These are phyloP conservation scores for Xerus inauris DNA, from an alignment of 2,113 vertebrate species.

Conservation along the genomic window DNA sequence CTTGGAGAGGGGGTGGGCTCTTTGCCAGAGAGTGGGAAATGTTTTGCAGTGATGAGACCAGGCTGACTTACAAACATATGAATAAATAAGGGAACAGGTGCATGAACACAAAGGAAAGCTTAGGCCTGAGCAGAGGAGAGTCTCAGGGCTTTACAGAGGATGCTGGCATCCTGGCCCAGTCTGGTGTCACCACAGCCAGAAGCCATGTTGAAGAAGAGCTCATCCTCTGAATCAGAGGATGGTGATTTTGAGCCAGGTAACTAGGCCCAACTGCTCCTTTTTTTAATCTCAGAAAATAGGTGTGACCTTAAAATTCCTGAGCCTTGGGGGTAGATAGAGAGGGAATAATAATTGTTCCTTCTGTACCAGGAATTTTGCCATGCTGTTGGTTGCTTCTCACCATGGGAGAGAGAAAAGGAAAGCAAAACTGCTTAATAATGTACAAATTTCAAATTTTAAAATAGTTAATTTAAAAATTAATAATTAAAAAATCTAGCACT, in stretches of 20 bases:
- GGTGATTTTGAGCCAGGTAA: not conserved
- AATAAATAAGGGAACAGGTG: not conserved
- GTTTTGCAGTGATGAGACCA: not conserved
- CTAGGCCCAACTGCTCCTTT: not conserved
- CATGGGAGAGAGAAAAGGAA: not conserved
- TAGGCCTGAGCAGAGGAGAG: not conserved
- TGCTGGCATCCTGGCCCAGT: not conserved
- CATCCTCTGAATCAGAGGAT: not conserved
- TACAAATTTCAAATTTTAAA: not conserved
- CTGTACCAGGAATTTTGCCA: not conserved
- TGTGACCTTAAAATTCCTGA: conserved; percentile 24
- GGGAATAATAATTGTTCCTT: not conserved
- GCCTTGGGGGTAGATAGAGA: not conserved
- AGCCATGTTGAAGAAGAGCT: not conserved
- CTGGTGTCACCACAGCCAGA: not conserved
- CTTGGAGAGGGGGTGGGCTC: not conserved
- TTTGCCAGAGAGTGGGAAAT: not conserved
- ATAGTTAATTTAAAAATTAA: no score
- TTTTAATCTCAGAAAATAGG: not conserved
- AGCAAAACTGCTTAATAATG: not conserved
- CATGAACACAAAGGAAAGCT: no score
- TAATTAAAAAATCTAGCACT: no score
- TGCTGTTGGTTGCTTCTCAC: not conserved
- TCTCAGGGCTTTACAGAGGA: no score
- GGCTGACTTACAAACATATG: not conserved